Conservation (phyloP, 1,140 invertebrate genomes). For the Drosophila truncata region DNA sequence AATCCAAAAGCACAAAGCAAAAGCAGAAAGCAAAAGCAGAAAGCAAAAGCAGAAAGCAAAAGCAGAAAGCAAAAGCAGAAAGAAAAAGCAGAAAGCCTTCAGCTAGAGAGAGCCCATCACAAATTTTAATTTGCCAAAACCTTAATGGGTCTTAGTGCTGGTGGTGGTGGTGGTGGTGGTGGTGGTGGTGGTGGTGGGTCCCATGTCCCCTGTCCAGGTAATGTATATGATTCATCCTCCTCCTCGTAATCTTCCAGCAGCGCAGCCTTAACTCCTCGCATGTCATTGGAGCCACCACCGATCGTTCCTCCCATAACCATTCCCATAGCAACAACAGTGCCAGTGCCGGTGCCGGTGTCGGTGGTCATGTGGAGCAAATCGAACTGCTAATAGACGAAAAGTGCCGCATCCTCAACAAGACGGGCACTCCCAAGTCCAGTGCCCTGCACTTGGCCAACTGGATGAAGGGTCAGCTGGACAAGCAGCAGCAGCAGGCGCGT, state of each 20-base stretch:
- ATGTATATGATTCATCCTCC: constrained; percentile 10
- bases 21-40: constrained; percentile 8
- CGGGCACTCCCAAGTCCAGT: constrained; percentile 87
- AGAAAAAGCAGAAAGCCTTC: constrained; percentile 19
- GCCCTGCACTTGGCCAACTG: constrained; percentile 89
- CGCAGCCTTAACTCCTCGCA: constrained; percentile 31
- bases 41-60: constrained; percentile 8
- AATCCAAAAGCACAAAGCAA: constrained; percentile 23
- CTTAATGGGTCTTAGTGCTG: constrained; percentile 25
- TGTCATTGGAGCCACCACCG: constrained; percentile 1
- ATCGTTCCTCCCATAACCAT: constrained; percentile 21
- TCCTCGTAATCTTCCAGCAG: constrained; percentile 27
- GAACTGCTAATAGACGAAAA: constrained; percentile 88
- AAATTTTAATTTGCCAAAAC: constrained; percentile 77
- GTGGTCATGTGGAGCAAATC: constrained; percentile 85
- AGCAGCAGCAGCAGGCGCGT: constrained; percentile 80
- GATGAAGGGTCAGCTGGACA: constrained; percentile 88
- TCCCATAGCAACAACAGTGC: constrained; percentile 28
- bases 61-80: constrained; percentile 6
- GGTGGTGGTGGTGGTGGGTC: constrained; percentile 1
- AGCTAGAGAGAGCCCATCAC: constrained; percentile 80
- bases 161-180: constrained; percentile 1
- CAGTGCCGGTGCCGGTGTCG: constrained; percentile 19
- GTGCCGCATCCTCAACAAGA: constrained; percentile 87
- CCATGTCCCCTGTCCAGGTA: constrained; percentile 14